Evolutionary conservation across 2,113 vertebrate species (phyloP).

Genomic region (Hyaena hyaena): DNA sequence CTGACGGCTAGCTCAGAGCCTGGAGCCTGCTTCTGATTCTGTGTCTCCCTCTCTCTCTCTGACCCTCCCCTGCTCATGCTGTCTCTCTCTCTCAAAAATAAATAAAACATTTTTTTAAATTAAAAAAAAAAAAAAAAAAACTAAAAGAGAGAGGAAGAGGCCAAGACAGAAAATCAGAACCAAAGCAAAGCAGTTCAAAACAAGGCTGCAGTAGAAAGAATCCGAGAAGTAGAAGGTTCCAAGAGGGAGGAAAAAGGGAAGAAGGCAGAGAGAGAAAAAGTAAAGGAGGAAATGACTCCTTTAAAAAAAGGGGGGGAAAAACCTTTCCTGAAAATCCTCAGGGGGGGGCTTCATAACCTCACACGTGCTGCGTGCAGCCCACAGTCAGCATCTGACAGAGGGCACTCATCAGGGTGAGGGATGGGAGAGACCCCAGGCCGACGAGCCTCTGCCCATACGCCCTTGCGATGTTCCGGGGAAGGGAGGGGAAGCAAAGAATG

Average conservation of each 20-base stretch:
- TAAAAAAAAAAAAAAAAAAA: background rate
- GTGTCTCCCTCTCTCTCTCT: too few species aligned
- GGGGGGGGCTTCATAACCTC: background rate
- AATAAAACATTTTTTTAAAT: too few species aligned
- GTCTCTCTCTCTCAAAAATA: too few species aligned
- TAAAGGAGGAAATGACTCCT: too few species aligned
- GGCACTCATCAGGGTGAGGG: background rate
- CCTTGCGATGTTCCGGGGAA: background rate
- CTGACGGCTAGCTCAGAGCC: too few species aligned
- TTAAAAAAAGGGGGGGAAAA: background rate
- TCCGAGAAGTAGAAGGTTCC: background rate
- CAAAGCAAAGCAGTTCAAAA: background rate
- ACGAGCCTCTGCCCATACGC: background rate
- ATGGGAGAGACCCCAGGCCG: background rate
- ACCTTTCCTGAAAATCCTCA: slow-evolving; percentile 44
- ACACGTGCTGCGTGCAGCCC: background rate
- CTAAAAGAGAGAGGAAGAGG: background rate
- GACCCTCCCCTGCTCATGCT: too few species aligned
- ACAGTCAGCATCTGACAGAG: slow-evolving; percentile 36
- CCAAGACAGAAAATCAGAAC: background rate
- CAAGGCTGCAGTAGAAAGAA: background rate
- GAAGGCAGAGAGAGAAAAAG: background rate
- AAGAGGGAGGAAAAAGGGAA: background rate
- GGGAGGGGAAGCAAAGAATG: background rate
- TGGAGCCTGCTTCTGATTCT: too few species aligned